A percentile compares a stretch with the other conserved stretches of the same genome.
These are phyloP conservation scores for Sinocyclocheilus anophthalmus DNA, from an alignment of 2,113 vertebrate species.

Conservation along the genomic window DNA sequence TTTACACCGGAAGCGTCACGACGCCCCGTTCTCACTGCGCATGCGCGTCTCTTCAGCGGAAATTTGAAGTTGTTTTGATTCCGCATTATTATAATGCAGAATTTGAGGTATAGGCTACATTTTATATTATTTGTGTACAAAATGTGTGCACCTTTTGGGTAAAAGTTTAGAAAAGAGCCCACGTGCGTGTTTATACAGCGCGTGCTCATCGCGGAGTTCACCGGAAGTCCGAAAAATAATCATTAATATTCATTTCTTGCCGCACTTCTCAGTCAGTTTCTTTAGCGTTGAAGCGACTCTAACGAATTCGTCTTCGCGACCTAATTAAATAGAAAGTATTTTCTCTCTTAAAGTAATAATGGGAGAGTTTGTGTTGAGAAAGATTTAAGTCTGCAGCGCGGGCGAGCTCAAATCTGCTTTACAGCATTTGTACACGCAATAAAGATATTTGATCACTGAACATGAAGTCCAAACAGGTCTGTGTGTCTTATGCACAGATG, in stretches of 20 bases:
- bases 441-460: not conserved
- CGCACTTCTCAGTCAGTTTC: not conserved
- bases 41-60: not conserved
- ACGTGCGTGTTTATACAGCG: constrained; percentile 3
- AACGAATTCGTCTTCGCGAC: not conserved
- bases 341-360: not conserved
- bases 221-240: constrained; percentile 25
- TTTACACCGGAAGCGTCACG: constrained; percentile 49
- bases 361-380: not conserved
- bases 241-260: not conserved
- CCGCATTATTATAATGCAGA: not conserved
- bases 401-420: not conserved
- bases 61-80: not conserved
- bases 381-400: not conserved
- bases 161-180: not conserved
- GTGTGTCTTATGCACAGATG: constrained; percentile 56
- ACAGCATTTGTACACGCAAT: not conserved
- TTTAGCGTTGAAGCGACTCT: not conserved
- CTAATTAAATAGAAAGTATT: not conserved
- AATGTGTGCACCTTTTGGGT: not conserved
- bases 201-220: not conserved
- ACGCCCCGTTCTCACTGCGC: constrained; percentile 44
- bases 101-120: too few species aligned
- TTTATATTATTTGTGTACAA: not conserved
- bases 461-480: not conserved